Conservation (phyloP, 2,797 vertebrate genomes). For the Meda fulgida region DNA sequence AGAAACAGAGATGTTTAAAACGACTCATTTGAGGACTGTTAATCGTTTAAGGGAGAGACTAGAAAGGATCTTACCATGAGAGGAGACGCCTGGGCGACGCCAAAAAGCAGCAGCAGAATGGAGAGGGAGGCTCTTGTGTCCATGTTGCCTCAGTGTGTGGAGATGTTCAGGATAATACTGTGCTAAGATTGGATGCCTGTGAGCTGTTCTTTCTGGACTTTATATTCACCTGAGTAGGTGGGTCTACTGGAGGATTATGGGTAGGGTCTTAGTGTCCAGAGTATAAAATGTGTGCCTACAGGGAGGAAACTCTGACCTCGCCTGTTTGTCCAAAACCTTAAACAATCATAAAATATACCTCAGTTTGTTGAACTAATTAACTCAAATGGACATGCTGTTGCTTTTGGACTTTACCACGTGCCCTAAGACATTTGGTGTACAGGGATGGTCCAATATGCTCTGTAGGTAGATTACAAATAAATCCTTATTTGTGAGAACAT, state of each 20-base stretch:
- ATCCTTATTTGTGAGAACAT: too few relatives aligned
- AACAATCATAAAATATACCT: neutral
- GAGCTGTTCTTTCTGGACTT: constrained; percentile 46
- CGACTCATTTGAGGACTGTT: neutral
- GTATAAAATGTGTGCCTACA: constrained; percentile 19
- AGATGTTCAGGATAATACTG: constrained; percentile 34
- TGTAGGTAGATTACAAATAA: too few relatives aligned
- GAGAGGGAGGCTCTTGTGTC: constrained; percentile 46
- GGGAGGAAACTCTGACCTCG: constrained; percentile 16
- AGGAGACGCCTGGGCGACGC: constrained; percentile 34
- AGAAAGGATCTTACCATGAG: neutral
- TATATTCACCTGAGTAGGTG: constrained; percentile 31
- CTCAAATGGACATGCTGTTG: neutral
- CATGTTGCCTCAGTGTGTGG: constrained; percentile 50
- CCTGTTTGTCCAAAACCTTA: neutral
- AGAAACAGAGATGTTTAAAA: neutral
- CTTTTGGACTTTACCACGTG: neutral
- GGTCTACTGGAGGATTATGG: constrained; percentile 4
- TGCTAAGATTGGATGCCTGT: constrained; percentile 33
- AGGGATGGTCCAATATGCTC: neutral
- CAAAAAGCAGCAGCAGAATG: constrained; percentile 52
- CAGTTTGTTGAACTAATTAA: neutral
- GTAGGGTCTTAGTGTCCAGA: neutral
- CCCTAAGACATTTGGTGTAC: neutral
- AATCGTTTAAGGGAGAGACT: neutral